Evolutionary conservation across 2,797 vertebrate species (phyloP).

Genomic region (Squalus acanthias): DNA sequence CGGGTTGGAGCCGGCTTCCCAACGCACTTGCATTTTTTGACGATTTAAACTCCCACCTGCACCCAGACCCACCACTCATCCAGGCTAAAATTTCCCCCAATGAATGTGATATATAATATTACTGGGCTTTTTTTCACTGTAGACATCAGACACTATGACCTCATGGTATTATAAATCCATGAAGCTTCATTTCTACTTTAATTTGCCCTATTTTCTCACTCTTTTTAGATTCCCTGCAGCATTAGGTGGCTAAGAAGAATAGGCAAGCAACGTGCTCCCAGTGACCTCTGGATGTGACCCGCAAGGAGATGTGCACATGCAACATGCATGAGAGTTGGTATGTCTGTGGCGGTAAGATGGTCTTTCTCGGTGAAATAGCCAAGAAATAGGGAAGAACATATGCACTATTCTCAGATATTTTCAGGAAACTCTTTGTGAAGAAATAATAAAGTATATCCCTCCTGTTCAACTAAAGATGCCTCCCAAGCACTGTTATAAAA

Average conservation of each 20-base stretch:
- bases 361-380: background rate
- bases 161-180: background rate
- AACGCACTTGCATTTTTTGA: too few relatives aligned
- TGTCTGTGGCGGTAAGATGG: background rate
- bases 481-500: too few relatives aligned
- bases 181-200: background rate
- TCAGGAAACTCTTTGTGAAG: background rate
- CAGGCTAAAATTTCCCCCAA: background rate
- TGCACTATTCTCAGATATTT: background rate
- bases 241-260: background rate
- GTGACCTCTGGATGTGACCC: background rate
- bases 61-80: too few relatives aligned
- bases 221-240: background rate
- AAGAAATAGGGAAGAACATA: background rate
- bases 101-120: background rate
- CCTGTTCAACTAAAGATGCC: too few relatives aligned
- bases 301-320: background rate
- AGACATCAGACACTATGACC: background rate
- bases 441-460: too few relatives aligned
- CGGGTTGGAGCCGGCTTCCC: too few relatives aligned
- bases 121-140: background rate
- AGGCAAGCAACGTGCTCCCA: background rate
- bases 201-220: background rate
- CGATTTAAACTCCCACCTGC: too few relatives aligned
- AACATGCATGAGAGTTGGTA: background rate